These are phyloP conservation scores for Laodelphax striatellus DNA, from an alignment of 1,140 invertebrate species.

Conservation along the genomic window DNA sequence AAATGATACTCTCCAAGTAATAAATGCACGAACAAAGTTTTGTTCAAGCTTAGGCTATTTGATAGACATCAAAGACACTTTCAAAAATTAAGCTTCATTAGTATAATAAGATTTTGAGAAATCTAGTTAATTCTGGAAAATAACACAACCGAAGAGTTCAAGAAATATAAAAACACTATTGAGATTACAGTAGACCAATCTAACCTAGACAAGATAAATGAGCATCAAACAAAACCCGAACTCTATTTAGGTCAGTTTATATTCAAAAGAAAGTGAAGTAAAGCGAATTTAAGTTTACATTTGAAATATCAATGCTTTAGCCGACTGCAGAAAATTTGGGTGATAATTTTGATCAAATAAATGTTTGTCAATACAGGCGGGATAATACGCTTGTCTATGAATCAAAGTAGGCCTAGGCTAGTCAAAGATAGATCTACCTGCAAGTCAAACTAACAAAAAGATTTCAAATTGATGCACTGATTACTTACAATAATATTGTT, in stretches of 20 bases:
- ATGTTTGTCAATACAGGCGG: background rate
- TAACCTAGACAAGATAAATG: constrained; percentile 1
- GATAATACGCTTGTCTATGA: background rate
- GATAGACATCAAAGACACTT: too few relatives aligned
- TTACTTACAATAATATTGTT: background rate
- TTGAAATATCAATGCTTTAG: background rate
- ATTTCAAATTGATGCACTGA: background rate
- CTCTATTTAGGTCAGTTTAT: background rate
- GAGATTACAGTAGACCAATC: background rate
- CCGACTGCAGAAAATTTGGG: background rate
- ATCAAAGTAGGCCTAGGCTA: constrained; percentile 1
- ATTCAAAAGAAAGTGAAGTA: background rate
- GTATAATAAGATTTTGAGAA: too few relatives aligned
- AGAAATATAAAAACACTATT: too few relatives aligned
- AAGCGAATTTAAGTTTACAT: background rate
- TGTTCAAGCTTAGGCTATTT: too few relatives aligned
- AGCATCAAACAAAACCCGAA: background rate
- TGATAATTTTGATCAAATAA: background rate
- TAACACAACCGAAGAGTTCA: too few relatives aligned
- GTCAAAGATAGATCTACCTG: background rate
- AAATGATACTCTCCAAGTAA: too few relatives aligned
- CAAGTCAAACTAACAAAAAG: background rate
- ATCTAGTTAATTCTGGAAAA: too few relatives aligned
- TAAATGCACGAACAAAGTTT: too few relatives aligned
- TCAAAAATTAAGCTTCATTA: too few relatives aligned